Conservation (phyloP, 2,888 invertebrate genomes). For the Apocheima hispidaria region DNA sequence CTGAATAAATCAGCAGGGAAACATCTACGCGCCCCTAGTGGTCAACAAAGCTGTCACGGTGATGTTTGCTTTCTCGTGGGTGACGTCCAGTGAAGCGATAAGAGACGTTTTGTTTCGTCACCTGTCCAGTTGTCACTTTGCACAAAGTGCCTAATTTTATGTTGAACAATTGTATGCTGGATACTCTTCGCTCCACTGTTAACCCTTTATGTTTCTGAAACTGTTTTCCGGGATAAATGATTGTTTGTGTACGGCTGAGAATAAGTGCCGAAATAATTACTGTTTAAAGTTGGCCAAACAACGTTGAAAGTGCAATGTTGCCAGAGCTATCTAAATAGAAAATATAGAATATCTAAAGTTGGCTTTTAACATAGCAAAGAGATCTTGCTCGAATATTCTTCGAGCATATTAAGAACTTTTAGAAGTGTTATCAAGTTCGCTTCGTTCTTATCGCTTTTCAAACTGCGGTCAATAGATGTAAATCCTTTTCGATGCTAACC, state of each 20-base stretch:
- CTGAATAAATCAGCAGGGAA: conserved; percentile 17
- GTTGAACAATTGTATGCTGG: not conserved
- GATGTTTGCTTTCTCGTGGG: conserved; percentile 8
- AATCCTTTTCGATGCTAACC: conserved; percentile 3
- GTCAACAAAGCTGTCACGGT: conserved; percentile 13
- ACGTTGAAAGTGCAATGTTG: not conserved
- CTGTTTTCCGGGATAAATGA: too few species aligned
- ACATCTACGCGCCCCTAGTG: conserved; percentile 7
- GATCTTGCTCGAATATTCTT: not conserved
- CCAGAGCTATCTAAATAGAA: not conserved
- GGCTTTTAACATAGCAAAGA: not conserved
- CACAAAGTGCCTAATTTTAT: not conserved
- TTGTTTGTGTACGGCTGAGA: too few species aligned
- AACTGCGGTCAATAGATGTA: conserved; percentile 14
- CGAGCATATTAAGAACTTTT: conserved; percentile 3
- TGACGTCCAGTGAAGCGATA: conserved; percentile 5
- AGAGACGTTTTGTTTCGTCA: conserved; percentile 5
- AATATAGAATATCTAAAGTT: not conserved
- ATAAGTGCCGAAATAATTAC: too few species aligned
- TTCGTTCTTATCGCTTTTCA: conserved; percentile 19
- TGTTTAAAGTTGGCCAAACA: not conserved
- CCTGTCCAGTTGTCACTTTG: not conserved
- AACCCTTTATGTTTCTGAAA: too few species aligned
- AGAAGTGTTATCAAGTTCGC: not conserved
- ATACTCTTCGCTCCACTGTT: not conserved